phyloP scores from a whole-genome alignment of 2,113 vertebrate genomes.

The Zingel zingel region DNA sequence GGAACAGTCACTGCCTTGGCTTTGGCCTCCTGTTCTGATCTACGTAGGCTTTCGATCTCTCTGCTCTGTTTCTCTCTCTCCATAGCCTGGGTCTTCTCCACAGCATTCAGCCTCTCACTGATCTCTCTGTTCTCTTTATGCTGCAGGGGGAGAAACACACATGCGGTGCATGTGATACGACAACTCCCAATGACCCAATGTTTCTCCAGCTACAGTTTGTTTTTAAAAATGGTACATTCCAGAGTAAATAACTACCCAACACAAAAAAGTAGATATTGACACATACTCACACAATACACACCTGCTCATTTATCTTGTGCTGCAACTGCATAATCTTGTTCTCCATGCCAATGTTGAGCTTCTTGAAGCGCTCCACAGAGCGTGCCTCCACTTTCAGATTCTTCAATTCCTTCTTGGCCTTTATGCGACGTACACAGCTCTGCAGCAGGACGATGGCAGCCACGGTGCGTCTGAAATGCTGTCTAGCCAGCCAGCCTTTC shows the following conservation, averaged over 20 bases:
- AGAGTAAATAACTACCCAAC: neutral
- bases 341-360: slow-evolving; percentile 95
- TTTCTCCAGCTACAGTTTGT: neutral
- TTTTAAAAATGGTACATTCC: neutral
- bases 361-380: slow-evolving; percentile 95
- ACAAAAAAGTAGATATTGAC: neutral
- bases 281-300: slow-evolving; percentile 57
- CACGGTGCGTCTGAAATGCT: slow-evolving; percentile 80
- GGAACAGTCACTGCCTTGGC: slow-evolving; percentile 84
- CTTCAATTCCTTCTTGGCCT: slow-evolving; percentile 92
- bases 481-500: slow-evolving; percentile 89
- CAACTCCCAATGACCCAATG: slow-evolving; percentile 56
- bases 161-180: slow-evolving; percentile 75
- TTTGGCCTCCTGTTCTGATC: slow-evolving; percentile 88
- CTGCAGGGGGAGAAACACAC: slow-evolving; percentile 79
- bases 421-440: slow-evolving; percentile 92
- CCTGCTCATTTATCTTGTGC: slow-evolving; percentile 95
- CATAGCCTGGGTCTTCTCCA: slow-evolving; percentile 80
- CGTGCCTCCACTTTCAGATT: slow-evolving; percentile 94
- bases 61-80: slow-evolving; percentile 89
- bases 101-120: slow-evolving; percentile 85
- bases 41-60: slow-evolving; percentile 88
- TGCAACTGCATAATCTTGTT: slow-evolving; percentile 99
- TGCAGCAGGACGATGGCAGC: slow-evolving; percentile 90
- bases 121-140: slow-evolving; percentile 93